Conservation (phyloP, 2,113 vertebrate species). For the Calidris pygmaea region DNA sequence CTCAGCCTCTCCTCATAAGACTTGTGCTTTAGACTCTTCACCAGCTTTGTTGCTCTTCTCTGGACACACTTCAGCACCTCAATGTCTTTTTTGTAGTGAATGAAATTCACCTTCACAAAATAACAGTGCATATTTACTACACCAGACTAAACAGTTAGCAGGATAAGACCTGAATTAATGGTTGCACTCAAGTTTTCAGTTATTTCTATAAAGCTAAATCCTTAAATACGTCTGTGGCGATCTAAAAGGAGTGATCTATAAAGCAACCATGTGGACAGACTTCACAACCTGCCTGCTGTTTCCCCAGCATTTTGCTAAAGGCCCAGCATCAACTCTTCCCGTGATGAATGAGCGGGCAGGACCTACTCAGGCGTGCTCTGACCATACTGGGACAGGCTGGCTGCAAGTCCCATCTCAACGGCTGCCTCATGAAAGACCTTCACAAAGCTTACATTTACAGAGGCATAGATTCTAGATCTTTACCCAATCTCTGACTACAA, state of each 20-base stretch:
- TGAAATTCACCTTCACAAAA: neutral
- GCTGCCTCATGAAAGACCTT: neutral
- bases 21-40: neutral
- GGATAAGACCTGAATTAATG: neutral
- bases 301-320: neutral
- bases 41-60: neutral
- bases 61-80: neutral
- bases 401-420: neutral
- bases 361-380: neutral
- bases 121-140: neutral
- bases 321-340: neutral
- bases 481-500: neutral
- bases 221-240: neutral
- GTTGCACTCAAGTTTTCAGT: neutral
- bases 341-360: accelerated
- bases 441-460: slow-evolving; percentile 29
- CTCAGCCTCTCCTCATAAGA: neutral
- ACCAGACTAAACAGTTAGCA: neutral
- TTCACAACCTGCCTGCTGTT: neutral
- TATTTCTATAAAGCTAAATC: neutral
- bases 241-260: neutral
- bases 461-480: neutral
- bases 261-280: neutral
- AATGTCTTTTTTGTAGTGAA: neutral
- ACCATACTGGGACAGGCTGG: neutral